phyloP scores from a whole-genome alignment of 2,797 vertebrate genomes.

The Anguilla obscura region DNA sequence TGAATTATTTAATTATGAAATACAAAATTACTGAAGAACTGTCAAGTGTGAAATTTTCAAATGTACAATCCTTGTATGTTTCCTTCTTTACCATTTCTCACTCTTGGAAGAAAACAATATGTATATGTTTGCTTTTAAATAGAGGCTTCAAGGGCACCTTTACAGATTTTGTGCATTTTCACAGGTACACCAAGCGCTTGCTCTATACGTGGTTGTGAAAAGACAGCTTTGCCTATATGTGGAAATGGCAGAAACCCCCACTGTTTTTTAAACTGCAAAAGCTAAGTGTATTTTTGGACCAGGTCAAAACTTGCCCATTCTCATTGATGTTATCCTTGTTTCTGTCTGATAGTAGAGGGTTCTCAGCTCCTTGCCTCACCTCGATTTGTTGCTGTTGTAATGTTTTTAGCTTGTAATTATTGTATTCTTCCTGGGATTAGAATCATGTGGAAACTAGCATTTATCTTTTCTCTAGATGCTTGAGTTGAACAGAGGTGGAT shows the following conservation, averaged over 20 bases:
- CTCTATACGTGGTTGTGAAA: neutral
- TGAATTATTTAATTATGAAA: neutral
- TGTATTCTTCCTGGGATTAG: no score
- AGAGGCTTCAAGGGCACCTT: neutral
- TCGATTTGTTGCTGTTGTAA: no score
- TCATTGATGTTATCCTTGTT: neutral
- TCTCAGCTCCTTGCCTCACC: neutral
- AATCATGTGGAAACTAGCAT: no score
- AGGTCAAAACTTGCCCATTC: constrained; percentile 7
- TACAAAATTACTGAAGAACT: neutral
- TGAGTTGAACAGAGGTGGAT: constrained; percentile 25
- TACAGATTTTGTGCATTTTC: neutral
- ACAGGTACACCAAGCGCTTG: neutral
- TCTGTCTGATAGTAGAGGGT: constrained; percentile 28
- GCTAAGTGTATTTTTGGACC: neutral
- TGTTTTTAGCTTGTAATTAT: no score
- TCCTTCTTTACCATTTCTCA: neutral
- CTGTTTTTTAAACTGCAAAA: neutral
- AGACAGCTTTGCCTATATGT: neutral
- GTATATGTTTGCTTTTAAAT: neutral
- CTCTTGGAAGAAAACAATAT: neutral
- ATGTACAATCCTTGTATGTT: neutral
- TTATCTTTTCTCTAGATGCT: constrained; percentile 32
- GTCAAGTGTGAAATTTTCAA: neutral
- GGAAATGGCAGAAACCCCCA: neutral